These are phyloP conservation scores for Drosophila orosa DNA, from an alignment of 1,140 invertebrate genomes.

Conservation along the genomic window DNA sequence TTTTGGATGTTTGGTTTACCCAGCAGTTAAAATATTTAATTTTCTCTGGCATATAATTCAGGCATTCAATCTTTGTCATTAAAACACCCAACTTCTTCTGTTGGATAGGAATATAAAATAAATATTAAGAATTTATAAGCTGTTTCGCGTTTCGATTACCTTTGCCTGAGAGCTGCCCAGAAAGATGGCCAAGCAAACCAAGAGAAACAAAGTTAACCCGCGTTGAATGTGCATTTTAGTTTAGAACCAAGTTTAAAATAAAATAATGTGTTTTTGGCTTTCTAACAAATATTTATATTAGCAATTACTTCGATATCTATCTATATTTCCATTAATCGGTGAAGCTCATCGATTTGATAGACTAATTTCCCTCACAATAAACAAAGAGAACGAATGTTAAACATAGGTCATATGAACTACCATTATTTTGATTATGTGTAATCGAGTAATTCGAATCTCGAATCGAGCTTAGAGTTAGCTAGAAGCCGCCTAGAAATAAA, in stretches of 20 bases:
- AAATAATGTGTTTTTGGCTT: not conserved
- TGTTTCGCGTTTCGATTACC: not conserved
- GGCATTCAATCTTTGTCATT: constrained; percentile 20
- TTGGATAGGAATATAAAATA: not conserved
- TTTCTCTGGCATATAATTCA: constrained; percentile 19
- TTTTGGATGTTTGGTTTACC: not conserved
- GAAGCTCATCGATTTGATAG: not conserved
- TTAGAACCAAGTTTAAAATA: not conserved
- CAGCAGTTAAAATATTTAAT: constrained; percentile 6
- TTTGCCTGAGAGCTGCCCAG: not conserved
- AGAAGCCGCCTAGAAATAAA: no score
- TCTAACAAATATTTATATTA: not conserved
- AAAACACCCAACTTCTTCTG: not conserved
- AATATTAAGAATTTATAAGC: not conserved
- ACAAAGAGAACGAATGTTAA: not conserved
- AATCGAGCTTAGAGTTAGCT: no score
- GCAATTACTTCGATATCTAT: not conserved
- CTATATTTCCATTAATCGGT: not conserved
- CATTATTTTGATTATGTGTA: no score
- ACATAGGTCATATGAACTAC: no score
- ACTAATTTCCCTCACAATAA: not conserved
- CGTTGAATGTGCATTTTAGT: not conserved
- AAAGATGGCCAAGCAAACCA: not conserved
- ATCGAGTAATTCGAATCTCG: no score
- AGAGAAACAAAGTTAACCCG: not conserved